phyloP scores from a whole-genome alignment of 2,797 vertebrate genomes.

The Sorex maritimensis region DNA sequence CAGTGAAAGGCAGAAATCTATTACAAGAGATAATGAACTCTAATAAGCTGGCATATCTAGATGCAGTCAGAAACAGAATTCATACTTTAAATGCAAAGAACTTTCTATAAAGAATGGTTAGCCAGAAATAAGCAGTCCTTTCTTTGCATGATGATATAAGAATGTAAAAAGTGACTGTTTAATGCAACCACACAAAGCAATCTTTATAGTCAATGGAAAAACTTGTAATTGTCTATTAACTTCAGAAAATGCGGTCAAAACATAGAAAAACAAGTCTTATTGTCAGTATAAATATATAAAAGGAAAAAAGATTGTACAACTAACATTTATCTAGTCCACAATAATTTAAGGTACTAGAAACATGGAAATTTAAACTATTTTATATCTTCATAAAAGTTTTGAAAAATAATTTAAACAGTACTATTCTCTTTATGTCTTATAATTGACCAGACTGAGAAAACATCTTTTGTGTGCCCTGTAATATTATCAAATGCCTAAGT shows the following conservation, averaged over 20 bases:
- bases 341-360: conserved; percentile 11
- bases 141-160: background rate
- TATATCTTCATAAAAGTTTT: background rate
- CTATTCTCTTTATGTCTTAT: background rate
- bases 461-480: background rate
- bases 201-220: conserved; percentile 13
- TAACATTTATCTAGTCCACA: background rate
- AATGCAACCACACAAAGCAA: background rate
- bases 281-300: conserved; percentile 15
- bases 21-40: too few species aligned
- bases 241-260: conserved; percentile 2
- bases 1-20: too few species aligned
- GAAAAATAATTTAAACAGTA: conserved; percentile 19
- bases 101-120: background rate
- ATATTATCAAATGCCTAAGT: background rate
- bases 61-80: background rate
- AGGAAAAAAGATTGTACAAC: background rate
- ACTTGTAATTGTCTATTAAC: background rate
- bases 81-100: background rate
- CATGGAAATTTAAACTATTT: background rate
- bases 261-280: background rate
- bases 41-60: too few species aligned
- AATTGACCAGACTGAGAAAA: background rate
- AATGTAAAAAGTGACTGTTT: background rate
- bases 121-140: background rate